Evolutionary conservation across 1,140 invertebrate species (phyloP).

Genomic region (Bombus haemorrhoidalis): DNA sequence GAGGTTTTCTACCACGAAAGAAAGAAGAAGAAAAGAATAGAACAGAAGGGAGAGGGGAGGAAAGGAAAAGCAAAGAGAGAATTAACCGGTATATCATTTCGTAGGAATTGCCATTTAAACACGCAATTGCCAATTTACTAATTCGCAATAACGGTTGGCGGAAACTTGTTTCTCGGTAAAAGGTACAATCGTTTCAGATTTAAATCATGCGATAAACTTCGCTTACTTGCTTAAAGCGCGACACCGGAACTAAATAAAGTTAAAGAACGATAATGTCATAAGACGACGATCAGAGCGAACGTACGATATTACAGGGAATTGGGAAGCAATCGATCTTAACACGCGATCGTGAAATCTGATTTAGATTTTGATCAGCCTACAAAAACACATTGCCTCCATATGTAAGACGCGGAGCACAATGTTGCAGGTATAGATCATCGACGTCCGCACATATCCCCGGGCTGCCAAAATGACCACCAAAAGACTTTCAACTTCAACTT

Average conservation of each 20-base stretch:
- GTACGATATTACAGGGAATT: background rate
- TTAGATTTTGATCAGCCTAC: background rate
- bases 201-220: background rate
- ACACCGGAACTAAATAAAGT: background rate
- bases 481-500: constrained; percentile 12
- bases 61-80: background rate
- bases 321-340: background rate
- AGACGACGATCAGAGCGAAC: background rate
- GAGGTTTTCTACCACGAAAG: background rate
- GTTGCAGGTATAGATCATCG: constrained; percentile 32
- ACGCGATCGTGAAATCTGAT: background rate
- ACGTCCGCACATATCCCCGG: background rate
- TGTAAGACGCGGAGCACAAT: constrained; percentile 3
- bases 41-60: too few relatives aligned
- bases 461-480: constrained; percentile 14
- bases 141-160: background rate
- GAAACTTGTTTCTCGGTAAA: too few relatives aligned
- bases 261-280: too few relatives aligned
- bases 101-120: background rate
- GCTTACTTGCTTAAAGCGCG: background rate
- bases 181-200: background rate
- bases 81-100: background rate
- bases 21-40: background rate
- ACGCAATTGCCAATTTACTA: background rate
- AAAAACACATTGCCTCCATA: background rate